Conservation (phyloP, 2,797 vertebrate species). For the Lepilemur ruficaudatus region DNA sequence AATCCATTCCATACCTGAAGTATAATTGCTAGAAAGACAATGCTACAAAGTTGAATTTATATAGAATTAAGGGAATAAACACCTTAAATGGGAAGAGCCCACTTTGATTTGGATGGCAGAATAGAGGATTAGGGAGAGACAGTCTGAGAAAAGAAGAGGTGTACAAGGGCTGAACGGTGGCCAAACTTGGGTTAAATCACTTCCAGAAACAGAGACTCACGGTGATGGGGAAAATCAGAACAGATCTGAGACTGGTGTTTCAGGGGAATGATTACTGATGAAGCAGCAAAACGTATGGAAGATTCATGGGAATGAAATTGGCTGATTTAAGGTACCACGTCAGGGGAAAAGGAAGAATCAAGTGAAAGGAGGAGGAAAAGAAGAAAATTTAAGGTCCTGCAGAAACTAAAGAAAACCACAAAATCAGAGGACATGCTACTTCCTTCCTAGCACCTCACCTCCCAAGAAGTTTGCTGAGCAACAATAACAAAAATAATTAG, state of each 20-base stretch:
- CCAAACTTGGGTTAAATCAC: not conserved
- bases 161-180: not conserved
- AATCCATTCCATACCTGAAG: not conserved
- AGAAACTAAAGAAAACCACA: not conserved
- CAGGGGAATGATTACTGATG: not conserved
- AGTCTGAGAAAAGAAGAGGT: accelerated
- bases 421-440: not conserved
- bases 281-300: not conserved
- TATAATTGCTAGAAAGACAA: not conserved
- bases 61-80: not conserved
- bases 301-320: not conserved
- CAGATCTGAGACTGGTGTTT: not conserved
- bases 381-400: not conserved
- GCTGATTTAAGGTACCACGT: not conserved
- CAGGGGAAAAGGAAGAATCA: not conserved
- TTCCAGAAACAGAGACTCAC: not conserved
- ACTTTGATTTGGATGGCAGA: not conserved
- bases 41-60: not conserved
- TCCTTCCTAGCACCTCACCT: not conserved
- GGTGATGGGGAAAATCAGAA: not conserved
- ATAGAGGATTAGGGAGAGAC: not conserved
- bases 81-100: not conserved
- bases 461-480: not conserved
- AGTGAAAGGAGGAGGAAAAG: not conserved
- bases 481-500: not conserved